A percentile compares a stretch with the other conserved stretches of the same genome.
These are phyloP conservation scores for Lepidothrix coronata DNA, from an alignment of 2,113 vertebrate species.

Conservation along the genomic window DNA sequence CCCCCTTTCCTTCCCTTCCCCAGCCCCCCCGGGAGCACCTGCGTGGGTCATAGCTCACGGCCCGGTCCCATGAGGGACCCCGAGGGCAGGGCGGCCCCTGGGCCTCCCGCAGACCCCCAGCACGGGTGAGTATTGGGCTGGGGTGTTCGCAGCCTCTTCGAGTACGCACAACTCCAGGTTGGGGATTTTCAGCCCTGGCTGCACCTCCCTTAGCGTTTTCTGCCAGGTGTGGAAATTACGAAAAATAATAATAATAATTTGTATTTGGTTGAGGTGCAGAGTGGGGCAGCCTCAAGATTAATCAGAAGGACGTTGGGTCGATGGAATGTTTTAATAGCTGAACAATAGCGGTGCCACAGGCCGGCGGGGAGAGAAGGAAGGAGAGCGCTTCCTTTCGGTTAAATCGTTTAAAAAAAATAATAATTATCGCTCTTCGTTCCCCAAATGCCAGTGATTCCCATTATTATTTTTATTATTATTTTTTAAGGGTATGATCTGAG, in stretches of 20 bases:
- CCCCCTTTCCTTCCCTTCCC: background rate
- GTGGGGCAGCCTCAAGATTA: background rate
- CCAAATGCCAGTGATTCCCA: background rate
- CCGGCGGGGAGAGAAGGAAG: background rate
- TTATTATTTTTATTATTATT: background rate
- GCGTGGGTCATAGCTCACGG: background rate
- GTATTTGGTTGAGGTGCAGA: background rate
- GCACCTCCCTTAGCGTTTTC: background rate
- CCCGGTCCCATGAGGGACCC: background rate
- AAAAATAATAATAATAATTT: background rate
- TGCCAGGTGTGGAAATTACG: background rate
- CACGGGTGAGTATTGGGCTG: background rate
- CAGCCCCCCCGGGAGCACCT: background rate
- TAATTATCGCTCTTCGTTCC: background rate
- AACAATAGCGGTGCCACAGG: slow-evolving; percentile 55
- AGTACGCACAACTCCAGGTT: background rate
- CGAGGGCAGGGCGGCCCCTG: background rate
- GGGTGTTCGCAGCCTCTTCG: background rate
- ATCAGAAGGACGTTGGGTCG: background rate
- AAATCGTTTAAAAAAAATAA: background rate
- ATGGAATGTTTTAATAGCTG: background rate
- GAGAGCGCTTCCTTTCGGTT: background rate
- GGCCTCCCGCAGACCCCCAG: background rate
- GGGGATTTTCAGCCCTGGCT: background rate
- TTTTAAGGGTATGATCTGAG: rapidly evolving